Evolutionary conservation across 2,888 invertebrate species (phyloP).

Genomic region (Orthosia gothica): DNA sequence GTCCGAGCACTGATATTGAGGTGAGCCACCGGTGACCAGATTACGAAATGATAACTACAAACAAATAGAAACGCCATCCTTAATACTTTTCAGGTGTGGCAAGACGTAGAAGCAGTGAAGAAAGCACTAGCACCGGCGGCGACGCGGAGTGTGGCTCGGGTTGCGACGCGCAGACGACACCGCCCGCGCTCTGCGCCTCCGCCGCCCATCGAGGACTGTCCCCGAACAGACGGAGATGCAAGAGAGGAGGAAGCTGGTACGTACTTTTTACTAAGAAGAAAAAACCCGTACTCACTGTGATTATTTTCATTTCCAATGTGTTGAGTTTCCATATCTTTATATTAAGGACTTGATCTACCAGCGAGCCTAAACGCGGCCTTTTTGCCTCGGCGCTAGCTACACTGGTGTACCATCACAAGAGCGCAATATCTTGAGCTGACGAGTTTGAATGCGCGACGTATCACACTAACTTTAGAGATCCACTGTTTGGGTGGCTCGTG

Average conservation of each 20-base stretch:
- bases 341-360: not conserved
- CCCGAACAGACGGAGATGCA: slow-evolving; percentile 77
- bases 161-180: slow-evolving; percentile 78
- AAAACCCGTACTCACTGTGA: slow-evolving; percentile 6
- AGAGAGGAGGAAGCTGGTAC: slow-evolving; percentile 74
- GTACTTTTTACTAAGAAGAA: not conserved
- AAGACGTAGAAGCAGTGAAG: slow-evolving; percentile 94
- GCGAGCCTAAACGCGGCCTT: not conserved
- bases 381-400: not conserved
- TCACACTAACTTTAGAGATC: not conserved
- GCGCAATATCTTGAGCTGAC: not conserved
- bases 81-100: slow-evolving; percentile 91
- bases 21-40: slow-evolving; percentile 68
- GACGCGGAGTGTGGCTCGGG: slow-evolving; percentile 88
- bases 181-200: slow-evolving; percentile 67
- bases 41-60: not conserved
- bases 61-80: not conserved
- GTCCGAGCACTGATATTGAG: slow-evolving; percentile 95
- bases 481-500: not conserved
- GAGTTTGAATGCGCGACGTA: not conserved
- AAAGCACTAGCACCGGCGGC: slow-evolving; percentile 92
- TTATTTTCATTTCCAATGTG: not conserved
- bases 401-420: slow-evolving; percentile 1
- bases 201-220: slow-evolving; percentile 82
- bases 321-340: not conserved